Base-by-base conservation (phyloP, 2,797 vertebrate species). In the Alfaro cultratus region DNA sequence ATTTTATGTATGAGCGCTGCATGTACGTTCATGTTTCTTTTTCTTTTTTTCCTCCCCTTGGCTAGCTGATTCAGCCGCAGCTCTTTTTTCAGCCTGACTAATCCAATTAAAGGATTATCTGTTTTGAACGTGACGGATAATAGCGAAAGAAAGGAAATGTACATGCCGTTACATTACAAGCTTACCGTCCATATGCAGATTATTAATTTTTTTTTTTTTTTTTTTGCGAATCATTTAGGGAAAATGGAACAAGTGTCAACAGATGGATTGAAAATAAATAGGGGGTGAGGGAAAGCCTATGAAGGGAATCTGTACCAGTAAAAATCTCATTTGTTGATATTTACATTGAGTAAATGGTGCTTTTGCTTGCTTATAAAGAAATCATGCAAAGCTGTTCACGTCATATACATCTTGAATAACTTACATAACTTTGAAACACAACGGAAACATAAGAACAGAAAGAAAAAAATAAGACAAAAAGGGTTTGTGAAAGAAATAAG, bases 31-130 rank as follows among this genome's bases (percentile, higher is more conserved):
- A 51, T 84, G 71, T 15, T 18, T 46, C 13, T 16, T 46, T 18
- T 47, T 45, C 11, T 45, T 47, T 51, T 21, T 39, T 1, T 73
- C 9, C 53, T 47, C 70, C 70, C 53, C 15, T 21, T 1, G 26
- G 45, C 77, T 43, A 79, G 79, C 29, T 72, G 74, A 86, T 77
- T 68, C 71, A 55, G 67, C 57, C 23, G 79, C 82, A 74, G 80
- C 78, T 80, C 11, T 74, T 84, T 83, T 62, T 80, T 71, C 74
- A 74, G 67, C 49, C 7, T 64, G 77, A 82, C 84, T 84, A 87
- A 88, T 84, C 84, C 88, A 34, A 36, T 82, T 43, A 83, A 76
- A 70, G 77, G 84, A 87, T 90, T 83, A 85, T 78, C 75, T 53
- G 78, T 75, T 83, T 47, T 46, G 23, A 76, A 76, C 41, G 47